Base-by-base conservation (phyloP, 2,888 invertebrate genomes). In the Agonopterix alstromeriana region DNA sequence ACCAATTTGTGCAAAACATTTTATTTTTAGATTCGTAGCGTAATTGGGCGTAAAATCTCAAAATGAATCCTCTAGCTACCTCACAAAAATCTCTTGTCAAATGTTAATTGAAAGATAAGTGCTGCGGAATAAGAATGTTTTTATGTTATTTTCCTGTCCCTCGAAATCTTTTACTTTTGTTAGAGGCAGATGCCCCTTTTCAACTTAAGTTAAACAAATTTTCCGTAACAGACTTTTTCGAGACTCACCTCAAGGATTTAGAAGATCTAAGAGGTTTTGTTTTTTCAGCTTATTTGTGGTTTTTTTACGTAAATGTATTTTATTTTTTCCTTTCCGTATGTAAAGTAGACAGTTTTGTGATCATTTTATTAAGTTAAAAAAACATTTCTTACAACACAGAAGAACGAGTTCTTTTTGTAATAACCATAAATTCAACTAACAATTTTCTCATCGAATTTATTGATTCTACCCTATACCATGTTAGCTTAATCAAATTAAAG, bases 141-240 rank as follows among this genome's bases (percentile, higher is more conserved):
- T 67, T 71, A 65, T 77, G 77, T 77, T 73, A 65, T 66, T 67
- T 38, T 66, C 60, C 67, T 65, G 73, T 71, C 67, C 57, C 65
- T 77, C 69, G 27, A 79, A 82, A 82, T 81, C 75, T 80, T 76
- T 77, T 77, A 71, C 74, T 75, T 70, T 77, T 73, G 68, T 72
- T 70, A 58, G 54, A 68, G 70, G 70, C 68, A 69, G 74, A 67
- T 76, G 71, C 71, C 77, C 82, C 72, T 80, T 81, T 81, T 82
- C 77, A 80, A 77, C 73, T 77, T 57, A 67, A 79, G 77, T 80
- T 84, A 82, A 82, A 80, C 80, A 83, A 82, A 83, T 85, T 84
- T 82, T 64, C 75, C 67, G 67, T 77, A 83, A 83, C 77, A 82
- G 83, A 80, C 78, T 82, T 82, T 77, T 70, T 71, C 67, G 74